Conservation (phyloP, 2,888 invertebrate species). For the Xanthorhoe spadicearia region DNA sequence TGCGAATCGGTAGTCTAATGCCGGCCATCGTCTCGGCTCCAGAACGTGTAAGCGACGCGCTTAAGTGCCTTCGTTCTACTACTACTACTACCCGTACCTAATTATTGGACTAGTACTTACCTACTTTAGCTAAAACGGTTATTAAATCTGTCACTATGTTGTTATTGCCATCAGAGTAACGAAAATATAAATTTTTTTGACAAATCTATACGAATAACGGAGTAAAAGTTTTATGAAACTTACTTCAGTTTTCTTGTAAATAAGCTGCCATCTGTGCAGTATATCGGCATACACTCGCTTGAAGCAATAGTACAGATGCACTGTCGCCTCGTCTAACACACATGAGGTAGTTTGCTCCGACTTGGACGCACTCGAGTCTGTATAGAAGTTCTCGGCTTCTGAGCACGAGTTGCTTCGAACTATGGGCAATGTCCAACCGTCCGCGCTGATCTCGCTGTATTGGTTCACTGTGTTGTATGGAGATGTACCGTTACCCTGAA, state of each 20-base stretch:
- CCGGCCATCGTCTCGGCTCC: no score
- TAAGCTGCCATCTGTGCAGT: constrained; percentile 92
- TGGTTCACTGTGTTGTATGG: constrained; percentile 95
- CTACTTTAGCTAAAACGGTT: no score
- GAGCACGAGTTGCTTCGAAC: constrained; percentile 94
- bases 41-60: no score
- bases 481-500: constrained; percentile 88
- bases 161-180: no score
- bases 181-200: no score
- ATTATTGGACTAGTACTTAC: no score
- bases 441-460: constrained; percentile 88
- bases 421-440: constrained; percentile 90
- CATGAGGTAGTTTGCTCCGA: constrained; percentile 70
- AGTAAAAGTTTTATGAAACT: constrained; percentile 12
- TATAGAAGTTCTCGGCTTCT: constrained; percentile 90
- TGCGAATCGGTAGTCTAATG: no score
- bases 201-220: no score
- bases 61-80: no score
- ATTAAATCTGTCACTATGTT: no score
- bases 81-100: no score
- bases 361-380: constrained; percentile 69
- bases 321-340: constrained; percentile 75
- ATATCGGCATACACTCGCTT: constrained; percentile 95
- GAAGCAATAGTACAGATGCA: constrained; percentile 90
- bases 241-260: constrained; percentile 92